Evolutionary conservation across 23 tunicate species (phyloP).

Genomic region (Aplidium turbinatum): DNA sequence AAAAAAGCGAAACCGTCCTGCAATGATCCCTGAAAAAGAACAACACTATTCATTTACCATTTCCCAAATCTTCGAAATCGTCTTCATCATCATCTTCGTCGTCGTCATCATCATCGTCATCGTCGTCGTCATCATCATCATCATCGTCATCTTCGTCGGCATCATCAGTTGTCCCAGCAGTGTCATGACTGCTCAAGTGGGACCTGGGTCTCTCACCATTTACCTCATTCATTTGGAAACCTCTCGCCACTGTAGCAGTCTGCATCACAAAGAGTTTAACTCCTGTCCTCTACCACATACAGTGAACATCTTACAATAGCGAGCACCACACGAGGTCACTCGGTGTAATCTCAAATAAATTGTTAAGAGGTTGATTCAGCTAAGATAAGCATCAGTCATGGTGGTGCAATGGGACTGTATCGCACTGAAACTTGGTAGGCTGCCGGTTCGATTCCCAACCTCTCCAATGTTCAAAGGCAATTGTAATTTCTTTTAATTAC

Average conservation of each 20-base stretch:
- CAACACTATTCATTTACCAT: slow-evolving; percentile 37
- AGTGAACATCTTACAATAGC: no score
- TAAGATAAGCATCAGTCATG: no score
- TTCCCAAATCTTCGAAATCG: slow-evolving; percentile 50
- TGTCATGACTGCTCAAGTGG: slow-evolving; percentile 53
- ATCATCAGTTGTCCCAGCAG: slow-evolving; percentile 53
- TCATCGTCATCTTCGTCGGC: slow-evolving; percentile 77
- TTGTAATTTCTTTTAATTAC: no score
- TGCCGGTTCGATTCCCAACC: no score
- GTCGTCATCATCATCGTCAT: slow-evolving; percentile 74
- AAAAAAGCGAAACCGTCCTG: neutral
- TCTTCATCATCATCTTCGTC: slow-evolving; percentile 66
- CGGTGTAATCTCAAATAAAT: no score
- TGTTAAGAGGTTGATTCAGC: no score
- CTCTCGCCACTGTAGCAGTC: slow-evolving; percentile 4
- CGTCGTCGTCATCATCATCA: slow-evolving; percentile 76
- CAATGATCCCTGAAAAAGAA: neutral
- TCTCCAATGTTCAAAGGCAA: no score
- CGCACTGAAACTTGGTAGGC: no score
- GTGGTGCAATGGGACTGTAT: no score
- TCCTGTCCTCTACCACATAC: neutral
- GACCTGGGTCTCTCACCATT: slow-evolving; percentile 55
- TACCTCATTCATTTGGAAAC: slow-evolving; percentile 5
- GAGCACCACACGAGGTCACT: no score
- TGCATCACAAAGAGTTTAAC: neutral